Conservation (phyloP, 2,888 invertebrate genomes). For the Xestia sexstrigata region DNA sequence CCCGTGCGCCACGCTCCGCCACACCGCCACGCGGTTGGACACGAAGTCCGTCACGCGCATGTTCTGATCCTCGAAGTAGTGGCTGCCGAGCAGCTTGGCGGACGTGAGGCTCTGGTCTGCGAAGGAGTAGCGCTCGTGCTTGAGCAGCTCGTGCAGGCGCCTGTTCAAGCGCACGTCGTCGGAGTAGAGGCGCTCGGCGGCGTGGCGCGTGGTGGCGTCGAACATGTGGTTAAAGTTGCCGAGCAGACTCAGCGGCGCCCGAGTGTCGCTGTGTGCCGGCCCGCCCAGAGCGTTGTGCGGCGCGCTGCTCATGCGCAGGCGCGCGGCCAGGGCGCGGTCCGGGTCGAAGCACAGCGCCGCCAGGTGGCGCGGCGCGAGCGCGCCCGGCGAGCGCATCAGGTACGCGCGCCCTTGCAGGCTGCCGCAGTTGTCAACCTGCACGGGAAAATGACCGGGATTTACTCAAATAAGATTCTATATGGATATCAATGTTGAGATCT, state of each 20-base stretch:
- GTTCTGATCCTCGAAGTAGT: conserved; percentile 83
- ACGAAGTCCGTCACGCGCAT: conserved; percentile 81
- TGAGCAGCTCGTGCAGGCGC: conserved; percentile 80
- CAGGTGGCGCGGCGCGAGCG: conserved; percentile 75
- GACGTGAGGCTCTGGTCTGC: conserved; percentile 80
- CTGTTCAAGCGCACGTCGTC: conserved; percentile 79
- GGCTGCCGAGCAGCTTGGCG: conserved; percentile 74
- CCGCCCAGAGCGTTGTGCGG: conserved; percentile 69
- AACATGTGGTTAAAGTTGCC: conserved; percentile 89
- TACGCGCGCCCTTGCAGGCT: conserved; percentile 85
- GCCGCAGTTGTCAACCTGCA: conserved; percentile 80
- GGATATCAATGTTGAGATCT: neutral
- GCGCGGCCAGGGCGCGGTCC: conserved; percentile 76
- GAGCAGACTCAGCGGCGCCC: conserved; percentile 81
- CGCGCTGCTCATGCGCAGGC: conserved; percentile 71
- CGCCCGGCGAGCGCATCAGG: conserved; percentile 67
- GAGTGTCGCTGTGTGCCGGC: conserved; percentile 75
- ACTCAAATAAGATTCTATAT: neutral
- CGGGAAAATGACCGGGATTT: neutral
- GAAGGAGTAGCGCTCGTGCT: conserved; percentile 77
- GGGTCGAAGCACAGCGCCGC: conserved; percentile 84
- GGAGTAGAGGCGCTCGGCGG: conserved; percentile 82
- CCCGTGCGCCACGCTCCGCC: conserved; percentile 81
- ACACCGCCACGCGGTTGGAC: conserved; percentile 82
- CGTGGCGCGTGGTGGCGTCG: conserved; percentile 80